Evolutionary conservation across 2,797 vertebrate species (phyloP).

Genomic region (Epinephelus coioides): DNA sequence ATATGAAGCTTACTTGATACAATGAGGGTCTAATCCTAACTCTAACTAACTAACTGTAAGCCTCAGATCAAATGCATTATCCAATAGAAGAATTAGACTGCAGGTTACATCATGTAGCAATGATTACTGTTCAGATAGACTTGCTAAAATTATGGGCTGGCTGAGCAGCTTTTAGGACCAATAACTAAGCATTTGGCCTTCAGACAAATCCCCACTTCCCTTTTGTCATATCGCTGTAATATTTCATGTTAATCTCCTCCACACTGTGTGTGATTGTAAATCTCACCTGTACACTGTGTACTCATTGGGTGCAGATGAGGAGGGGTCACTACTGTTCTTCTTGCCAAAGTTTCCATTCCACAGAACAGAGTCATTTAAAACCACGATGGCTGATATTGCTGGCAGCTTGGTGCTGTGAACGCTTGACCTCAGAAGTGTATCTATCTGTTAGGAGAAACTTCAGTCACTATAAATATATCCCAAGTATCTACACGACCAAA

Average conservation of each 20-base stretch:
- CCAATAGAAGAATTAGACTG: constrained; percentile 22
- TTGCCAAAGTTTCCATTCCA: constrained; percentile 95
- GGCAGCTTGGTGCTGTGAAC: constrained; percentile 85
- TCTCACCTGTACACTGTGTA: constrained; percentile 93
- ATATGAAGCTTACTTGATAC: constrained; percentile 5
- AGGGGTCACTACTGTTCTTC: constrained; percentile 88
- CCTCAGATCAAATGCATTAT: constrained; percentile 32
- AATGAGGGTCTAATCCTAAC: constrained; percentile 39
- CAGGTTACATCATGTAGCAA: constrained; percentile 1
- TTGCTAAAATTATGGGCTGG: constrained; percentile 6
- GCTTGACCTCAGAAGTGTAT: constrained; percentile 83
- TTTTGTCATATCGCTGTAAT: constrained; percentile 4
- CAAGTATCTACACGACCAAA: background rate
- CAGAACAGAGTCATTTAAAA: constrained; percentile 92
- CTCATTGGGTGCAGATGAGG: constrained; percentile 88
- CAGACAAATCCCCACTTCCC: constrained; percentile 22
- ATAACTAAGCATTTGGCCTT: background rate
- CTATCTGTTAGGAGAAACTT: constrained; percentile 81
- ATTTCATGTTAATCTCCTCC: background rate
- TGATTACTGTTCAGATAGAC: constrained; percentile 20
- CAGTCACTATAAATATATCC: background rate
- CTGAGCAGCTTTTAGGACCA: constrained; percentile 5
- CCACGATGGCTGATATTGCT: constrained; percentile 90
- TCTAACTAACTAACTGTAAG: constrained; percentile 8
- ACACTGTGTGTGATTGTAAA: background rate